Conservation (phyloP, 2,888 invertebrate genomes). For the Ochropacha duplaris region DNA sequence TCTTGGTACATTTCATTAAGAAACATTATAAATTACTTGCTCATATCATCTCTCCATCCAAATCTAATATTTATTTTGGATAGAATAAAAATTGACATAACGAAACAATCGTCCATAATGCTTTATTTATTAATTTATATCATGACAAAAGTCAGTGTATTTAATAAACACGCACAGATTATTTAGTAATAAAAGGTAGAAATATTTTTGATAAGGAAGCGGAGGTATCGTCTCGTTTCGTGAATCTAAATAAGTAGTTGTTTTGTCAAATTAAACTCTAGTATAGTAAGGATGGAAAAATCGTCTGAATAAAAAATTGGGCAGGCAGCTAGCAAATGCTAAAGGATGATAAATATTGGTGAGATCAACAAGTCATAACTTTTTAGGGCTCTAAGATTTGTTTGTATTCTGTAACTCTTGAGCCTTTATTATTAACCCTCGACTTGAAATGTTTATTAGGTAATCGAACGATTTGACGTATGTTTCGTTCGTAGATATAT, state of each 20-base stretch:
- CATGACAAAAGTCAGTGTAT: slow-evolving; percentile 41
- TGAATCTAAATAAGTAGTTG: slow-evolving; percentile 15
- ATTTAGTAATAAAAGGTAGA: slow-evolving; percentile 39
- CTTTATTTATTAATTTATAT: slow-evolving; percentile 55
- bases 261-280: slow-evolving; percentile 31
- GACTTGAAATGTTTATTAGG: not conserved
- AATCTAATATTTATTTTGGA: slow-evolving; percentile 26
- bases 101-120: slow-evolving; percentile 50
- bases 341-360: not conserved
- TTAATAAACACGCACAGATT: slow-evolving; percentile 70
- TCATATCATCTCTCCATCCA: slow-evolving; percentile 79
- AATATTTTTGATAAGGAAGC: slow-evolving; percentile 62
- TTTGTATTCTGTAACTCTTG: not conserved
- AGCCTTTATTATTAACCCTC: not conserved
- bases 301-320: not conserved
- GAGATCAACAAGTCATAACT: not conserved
- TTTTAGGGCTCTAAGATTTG: not conserved
- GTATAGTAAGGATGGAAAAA: not conserved
- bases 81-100: slow-evolving; percentile 20
- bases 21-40: not conserved
- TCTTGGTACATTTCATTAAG: slow-evolving; percentile 10
- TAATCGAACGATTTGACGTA: not conserved
- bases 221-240: slow-evolving; percentile 18
- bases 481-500: slow-evolving; percentile 10
- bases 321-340: not conserved